Evolutionary conservation across 2,888 invertebrate species (phyloP).

Genomic region (Notodonta dromedarius): DNA sequence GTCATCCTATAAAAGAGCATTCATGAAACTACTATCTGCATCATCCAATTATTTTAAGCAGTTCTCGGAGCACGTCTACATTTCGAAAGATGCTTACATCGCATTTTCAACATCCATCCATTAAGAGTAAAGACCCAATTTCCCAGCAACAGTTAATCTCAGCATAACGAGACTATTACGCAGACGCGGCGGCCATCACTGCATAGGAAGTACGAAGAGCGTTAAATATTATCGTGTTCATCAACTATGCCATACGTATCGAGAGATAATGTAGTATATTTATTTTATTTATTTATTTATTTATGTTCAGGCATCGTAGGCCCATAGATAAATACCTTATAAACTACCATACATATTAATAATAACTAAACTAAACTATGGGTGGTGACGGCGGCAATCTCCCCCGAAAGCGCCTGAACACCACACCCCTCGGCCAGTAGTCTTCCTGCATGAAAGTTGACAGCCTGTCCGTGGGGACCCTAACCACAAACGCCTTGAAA

Average conservation of each 20-base stretch:
- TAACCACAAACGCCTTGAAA: too few relatives aligned
- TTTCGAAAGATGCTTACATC: constrained; percentile 41
- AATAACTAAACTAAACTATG: too few relatives aligned
- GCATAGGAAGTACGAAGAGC: constrained; percentile 22
- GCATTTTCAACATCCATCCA: constrained; percentile 55
- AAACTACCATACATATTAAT: too few relatives aligned
- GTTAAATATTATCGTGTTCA: constrained; percentile 30
- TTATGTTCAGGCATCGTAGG: too few relatives aligned
- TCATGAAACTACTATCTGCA: constrained; percentile 35
- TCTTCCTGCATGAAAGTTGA: too few relatives aligned
- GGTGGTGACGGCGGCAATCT: too few relatives aligned
- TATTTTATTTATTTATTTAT: too few relatives aligned
- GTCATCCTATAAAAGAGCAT: constrained; percentile 24
- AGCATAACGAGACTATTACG: constrained; percentile 50
- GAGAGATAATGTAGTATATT: neutral
- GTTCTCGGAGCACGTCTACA: constrained; percentile 27
- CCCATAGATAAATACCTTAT: too few relatives aligned
- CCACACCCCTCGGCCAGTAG: too few relatives aligned
- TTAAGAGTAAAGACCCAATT: constrained; percentile 55
- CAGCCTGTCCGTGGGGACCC: too few relatives aligned
- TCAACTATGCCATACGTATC: neutral
- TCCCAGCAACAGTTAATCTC: constrained; percentile 57
- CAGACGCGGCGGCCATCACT: constrained; percentile 32
- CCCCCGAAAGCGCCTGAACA: too few relatives aligned
- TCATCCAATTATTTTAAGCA: constrained; percentile 49